Conservation (phyloP, 1,140 invertebrate species). For the Babylonia areolata region DNA sequence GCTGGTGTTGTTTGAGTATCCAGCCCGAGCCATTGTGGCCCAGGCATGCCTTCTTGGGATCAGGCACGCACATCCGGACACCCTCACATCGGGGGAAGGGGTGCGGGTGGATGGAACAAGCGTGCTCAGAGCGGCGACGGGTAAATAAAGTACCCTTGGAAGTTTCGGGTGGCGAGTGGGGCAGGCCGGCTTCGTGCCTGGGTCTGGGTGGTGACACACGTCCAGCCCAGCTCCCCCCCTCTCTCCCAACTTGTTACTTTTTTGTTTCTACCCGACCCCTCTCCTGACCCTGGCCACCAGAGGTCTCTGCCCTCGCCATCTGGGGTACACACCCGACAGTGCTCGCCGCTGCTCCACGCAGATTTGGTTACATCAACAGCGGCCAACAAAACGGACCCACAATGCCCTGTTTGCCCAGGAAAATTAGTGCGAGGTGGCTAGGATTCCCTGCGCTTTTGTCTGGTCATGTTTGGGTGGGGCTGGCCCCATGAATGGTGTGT, state of each 20-base stretch:
- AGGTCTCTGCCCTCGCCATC: slow-evolving; percentile 23
- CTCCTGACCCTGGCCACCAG: neutral
- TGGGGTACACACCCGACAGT: slow-evolving; percentile 11
- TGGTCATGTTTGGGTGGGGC: neutral
- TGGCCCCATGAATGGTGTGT: neutral
- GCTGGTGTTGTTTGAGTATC: slow-evolving; percentile 5
- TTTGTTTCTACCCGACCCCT: slow-evolving; percentile 22
- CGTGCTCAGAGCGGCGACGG: slow-evolving; percentile 4
- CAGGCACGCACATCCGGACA: slow-evolving; percentile 26
- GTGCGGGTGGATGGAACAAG: neutral
- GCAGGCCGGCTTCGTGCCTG: neutral
- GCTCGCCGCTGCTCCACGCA: neutral
- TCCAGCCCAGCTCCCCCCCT: neutral
- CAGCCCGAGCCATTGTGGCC: neutral
- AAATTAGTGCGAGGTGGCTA: slow-evolving; percentile 27
- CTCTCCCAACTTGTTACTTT: slow-evolving; percentile 35
- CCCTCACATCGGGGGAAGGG: neutral
- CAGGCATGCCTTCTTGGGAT: neutral
- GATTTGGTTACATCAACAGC: slow-evolving; percentile 37
- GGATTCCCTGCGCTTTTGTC: neutral
- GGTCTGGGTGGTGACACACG: slow-evolving; percentile 25
- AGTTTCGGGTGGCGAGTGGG: slow-evolving; percentile 30
- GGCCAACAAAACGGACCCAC: slow-evolving; percentile 35
- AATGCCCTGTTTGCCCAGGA: slow-evolving; percentile 33
- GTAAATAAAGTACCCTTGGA: slow-evolving; percentile 12